Conservation (phyloP, 2,113 vertebrate species). For the Oxygymnocypris stewartii region DNA sequence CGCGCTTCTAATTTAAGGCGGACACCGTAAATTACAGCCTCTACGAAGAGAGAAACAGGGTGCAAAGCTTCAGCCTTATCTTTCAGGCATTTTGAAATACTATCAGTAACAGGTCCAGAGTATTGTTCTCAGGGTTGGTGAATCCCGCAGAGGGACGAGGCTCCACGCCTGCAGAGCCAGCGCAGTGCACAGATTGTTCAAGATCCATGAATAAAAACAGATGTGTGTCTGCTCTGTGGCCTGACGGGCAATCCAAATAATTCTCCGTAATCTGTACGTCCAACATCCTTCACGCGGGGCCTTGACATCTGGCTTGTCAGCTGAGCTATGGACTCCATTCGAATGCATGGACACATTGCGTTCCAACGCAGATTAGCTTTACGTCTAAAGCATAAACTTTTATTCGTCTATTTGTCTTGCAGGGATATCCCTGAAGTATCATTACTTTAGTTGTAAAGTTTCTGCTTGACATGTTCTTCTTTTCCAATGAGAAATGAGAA, state of each 20-base stretch:
- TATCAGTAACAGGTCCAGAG: constrained; percentile 47
- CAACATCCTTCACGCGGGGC: constrained; percentile 49
- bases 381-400: constrained; percentile 49
- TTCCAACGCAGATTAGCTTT: constrained; percentile 44
- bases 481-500: constrained; percentile 9
- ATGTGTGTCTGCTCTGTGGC: constrained; percentile 56
- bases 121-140: constrained; percentile 56
- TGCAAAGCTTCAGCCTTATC: constrained; percentile 40
- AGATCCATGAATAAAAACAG: constrained; percentile 60
- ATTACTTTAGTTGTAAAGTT: constrained; percentile 33
- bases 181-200: constrained; percentile 54
- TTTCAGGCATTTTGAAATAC: constrained; percentile 49
- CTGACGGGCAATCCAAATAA: constrained; percentile 59
- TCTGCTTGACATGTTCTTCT: constrained; percentile 22
- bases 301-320: constrained; percentile 56
- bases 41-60: constrained; percentile 10
- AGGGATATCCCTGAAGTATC: constrained; percentile 37
- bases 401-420: constrained; percentile 49
- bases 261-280: constrained; percentile 56
- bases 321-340: background rate
- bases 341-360: constrained; percentile 30
- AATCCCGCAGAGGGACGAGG: constrained; percentile 44
- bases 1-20: constrained; percentile 48
- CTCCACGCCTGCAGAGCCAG: constrained; percentile 53
- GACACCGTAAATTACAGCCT: constrained; percentile 48